These are phyloP conservation scores for Pelusios castaneus DNA, from an alignment of 2,113 vertebrate species.

Conservation along the genomic window DNA sequence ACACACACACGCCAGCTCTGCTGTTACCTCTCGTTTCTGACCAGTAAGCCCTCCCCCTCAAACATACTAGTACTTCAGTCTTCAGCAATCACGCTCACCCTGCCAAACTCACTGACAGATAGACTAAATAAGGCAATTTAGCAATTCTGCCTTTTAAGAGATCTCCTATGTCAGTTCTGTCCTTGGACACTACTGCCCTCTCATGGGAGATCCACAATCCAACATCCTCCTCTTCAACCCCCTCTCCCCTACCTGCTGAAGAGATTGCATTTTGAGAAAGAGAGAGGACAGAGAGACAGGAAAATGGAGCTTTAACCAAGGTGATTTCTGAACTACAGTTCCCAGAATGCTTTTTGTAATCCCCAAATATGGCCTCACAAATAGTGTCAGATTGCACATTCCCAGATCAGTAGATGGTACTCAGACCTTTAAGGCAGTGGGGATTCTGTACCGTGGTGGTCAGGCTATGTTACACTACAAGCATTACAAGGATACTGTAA, in stretches of 20 bases:
- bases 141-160: not conserved
- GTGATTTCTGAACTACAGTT: constrained; percentile 50
- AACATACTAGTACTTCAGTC: not conserved
- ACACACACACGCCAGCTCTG: not conserved
- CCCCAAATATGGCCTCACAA: not conserved
- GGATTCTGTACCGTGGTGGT: not conserved
- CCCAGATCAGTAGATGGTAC: not conserved
- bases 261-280: not conserved
- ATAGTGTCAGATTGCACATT: not conserved
- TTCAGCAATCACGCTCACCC: not conserved
- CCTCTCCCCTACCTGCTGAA: not conserved
- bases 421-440: not conserved
- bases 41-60: not conserved
- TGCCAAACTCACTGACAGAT: not conserved
- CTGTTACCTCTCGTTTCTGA: not conserved
- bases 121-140: not conserved
- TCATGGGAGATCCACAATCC: not conserved
- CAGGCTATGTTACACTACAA: not conserved
- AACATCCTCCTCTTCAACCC: not conserved
- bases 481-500: not conserved
- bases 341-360: constrained; percentile 48
- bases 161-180: not conserved
- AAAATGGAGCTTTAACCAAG: constrained; percentile 39
- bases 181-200: constrained; percentile 14
- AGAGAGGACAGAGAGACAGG: not conserved